Evolutionary conservation across 2,888 invertebrate genomes (phyloP), one percentile per base, ranked within the genome.

Genomic region (Craniophora ligustri): DNA sequence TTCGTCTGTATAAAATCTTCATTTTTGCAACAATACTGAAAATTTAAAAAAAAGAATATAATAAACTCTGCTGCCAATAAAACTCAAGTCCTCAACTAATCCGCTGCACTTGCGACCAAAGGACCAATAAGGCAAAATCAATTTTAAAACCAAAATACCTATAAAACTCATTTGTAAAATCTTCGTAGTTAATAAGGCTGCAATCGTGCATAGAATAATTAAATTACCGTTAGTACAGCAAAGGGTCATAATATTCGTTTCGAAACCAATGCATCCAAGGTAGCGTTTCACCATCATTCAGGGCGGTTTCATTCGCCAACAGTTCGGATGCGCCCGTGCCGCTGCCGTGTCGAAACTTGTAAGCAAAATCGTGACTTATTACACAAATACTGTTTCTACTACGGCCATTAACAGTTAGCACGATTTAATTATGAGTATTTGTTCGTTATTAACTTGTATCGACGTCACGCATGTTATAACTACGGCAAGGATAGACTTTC

Each of bases 301-400:
- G 81, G 77, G 65, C 57, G 76, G 65, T 56, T 75, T 69, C 67
- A 76, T 70, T 75, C 75, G 77, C 79, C 76, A 72, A 78, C 76
- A 69, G 72, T 79, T 75, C 54, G 59, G 81, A 81, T 82, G 80
- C 78, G 66, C 48, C 39, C 4, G 79, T 75, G 60, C 38, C 36
- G 5, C 79, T 75, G 79, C 78, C 71, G 72, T 86, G 82, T 78
- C 68, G 87, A 78, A 88, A 87, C 67, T 60, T 48, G 61, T 59
- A 35, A 61, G 75, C 69, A 75, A 72, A 78, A 68, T 86, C 88
- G 87, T 89, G 87, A 85, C 81, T 83, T 79, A 85, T 82, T 79
- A 65, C 62, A 76, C 59, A 68, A 75, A 69, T 67, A 57, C 54
- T 65, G 66, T 60, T 71, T 63, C 59, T 63, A 51, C 60, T 55